phyloP scores from a whole-genome alignment of 1,140 invertebrate species.

The Trachymyrmex septentrionalis region DNA sequence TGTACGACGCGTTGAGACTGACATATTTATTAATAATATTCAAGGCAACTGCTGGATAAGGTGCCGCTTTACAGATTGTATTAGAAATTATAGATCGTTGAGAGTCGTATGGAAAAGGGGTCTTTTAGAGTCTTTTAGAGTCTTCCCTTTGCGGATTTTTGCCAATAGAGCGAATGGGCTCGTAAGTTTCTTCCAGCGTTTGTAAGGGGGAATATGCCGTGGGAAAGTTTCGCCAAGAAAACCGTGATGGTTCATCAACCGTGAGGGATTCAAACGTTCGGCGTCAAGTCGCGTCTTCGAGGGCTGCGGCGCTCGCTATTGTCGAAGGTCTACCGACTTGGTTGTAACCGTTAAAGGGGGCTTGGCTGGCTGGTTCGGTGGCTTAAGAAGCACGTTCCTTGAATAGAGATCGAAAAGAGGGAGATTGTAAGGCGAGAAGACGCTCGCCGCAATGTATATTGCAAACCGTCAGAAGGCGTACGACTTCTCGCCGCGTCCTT shows the following conservation, averaged over 20 bases:
- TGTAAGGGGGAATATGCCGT: slow-evolving; percentile 68
- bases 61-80: not conserved
- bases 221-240: slow-evolving; percentile 80
- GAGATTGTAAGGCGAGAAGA: slow-evolving; percentile 76
- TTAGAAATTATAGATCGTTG: not conserved
- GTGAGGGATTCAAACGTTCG: slow-evolving; percentile 77
- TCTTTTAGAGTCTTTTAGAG: not conserved
- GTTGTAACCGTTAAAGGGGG: slow-evolving; percentile 79
- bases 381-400: slow-evolving; percentile 74
- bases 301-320: slow-evolving; percentile 71
- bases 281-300: slow-evolving; percentile 75
- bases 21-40: not conserved
- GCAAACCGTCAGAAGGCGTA: slow-evolving; percentile 41
- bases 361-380: slow-evolving; percentile 61
- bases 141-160: slow-evolving; percentile 49
- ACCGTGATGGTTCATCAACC: slow-evolving; percentile 52
- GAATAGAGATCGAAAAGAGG: slow-evolving; percentile 66
- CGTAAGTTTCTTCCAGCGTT: slow-evolving; percentile 37
- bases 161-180: slow-evolving; percentile 50
- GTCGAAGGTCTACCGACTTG: slow-evolving; percentile 80
- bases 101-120: not conserved
- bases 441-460: slow-evolving; percentile 61
- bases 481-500: slow-evolving; percentile 53
- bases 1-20: not conserved
- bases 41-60: not conserved